Conservation (phyloP, 2,888 invertebrate genomes). For the Trissoscelio sp. region DNA sequence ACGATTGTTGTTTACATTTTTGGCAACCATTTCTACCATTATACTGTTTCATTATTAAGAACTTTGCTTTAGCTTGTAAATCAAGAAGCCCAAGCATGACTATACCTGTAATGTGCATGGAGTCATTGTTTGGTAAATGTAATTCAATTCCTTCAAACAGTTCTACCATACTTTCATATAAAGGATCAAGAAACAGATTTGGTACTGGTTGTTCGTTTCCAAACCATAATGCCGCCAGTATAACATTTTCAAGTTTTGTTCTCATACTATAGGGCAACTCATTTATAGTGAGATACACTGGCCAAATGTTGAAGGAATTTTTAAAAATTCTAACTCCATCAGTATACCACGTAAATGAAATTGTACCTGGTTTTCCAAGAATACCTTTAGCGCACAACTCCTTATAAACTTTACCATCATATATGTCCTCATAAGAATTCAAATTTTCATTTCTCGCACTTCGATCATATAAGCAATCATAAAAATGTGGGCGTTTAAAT, state of each 20-base stretch:
- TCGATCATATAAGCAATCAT: slow-evolving; percentile 62
- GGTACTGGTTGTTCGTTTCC: not conserved
- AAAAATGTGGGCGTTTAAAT: slow-evolving; percentile 40
- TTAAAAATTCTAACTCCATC: not conserved
- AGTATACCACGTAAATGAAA: not conserved
- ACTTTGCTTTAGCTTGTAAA: not conserved
- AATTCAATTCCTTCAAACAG: not conserved
- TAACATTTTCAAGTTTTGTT: not conserved
- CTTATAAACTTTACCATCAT: slow-evolving; percentile 13
- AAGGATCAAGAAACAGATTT: not conserved
- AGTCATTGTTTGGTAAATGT: not conserved
- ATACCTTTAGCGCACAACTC: not conserved
- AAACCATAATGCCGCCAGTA: slow-evolving; percentile 1
- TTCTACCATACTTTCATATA: not conserved
- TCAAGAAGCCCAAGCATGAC: not conserved
- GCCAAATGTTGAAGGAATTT: not conserved
- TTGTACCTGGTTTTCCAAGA: not conserved
- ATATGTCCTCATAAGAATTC: slow-evolving; percentile 44
- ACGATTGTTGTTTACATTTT: not conserved
- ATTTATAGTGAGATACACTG: not conserved
- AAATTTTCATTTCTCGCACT: slow-evolving; percentile 45
- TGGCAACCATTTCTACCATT: not conserved
- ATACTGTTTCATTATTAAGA: not conserved
- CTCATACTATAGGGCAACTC: not conserved
- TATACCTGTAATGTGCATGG: not conserved